Percentiles rank a stretch among this genome's conserved stretches.
phyloP scores from a whole-genome alignment of 2,888 invertebrate species.

The Pterobdella sp. region DNA sequence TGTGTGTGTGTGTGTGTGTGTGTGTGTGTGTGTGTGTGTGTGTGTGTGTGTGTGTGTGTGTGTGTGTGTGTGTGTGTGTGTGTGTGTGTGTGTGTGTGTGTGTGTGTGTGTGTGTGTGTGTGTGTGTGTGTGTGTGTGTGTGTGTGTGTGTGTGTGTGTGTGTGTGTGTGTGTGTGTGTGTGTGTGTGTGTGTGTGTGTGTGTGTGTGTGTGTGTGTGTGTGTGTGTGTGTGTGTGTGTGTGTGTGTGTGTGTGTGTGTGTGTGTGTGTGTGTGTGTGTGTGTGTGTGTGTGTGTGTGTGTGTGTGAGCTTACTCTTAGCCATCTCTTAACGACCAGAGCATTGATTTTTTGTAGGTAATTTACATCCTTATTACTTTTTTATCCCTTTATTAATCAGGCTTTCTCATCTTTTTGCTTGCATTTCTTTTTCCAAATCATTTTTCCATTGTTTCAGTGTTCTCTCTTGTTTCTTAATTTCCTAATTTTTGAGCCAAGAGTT shows the following conservation, averaged over 20 bases:
- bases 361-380: no score
- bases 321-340: no score
- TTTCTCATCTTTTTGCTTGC: no score
- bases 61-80: conserved; percentile 22
- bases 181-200: conserved; percentile 18
- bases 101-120: conserved; percentile 18
- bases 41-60: conserved; percentile 20
- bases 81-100: conserved; percentile 18
- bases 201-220: neutral
- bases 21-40: conserved; percentile 22
- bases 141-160: conserved; percentile 14
- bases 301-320: no score
- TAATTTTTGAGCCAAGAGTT: no score
- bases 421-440: no score
- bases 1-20: conserved; percentile 17
- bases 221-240: neutral
- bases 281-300: conserved; percentile 16
- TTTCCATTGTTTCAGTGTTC: no score
- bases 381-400: no score
- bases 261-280: conserved; percentile 16
- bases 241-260: conserved; percentile 18
- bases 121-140: conserved; percentile 5
- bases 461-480: no score
- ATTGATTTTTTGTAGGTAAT: no score
- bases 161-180: conserved; percentile 14